Percentiles rank a stretch among this genome's conserved stretches.
Conservation (phyloP, 2,797 vertebrate genomes). For the Paguma larvata region DNA sequence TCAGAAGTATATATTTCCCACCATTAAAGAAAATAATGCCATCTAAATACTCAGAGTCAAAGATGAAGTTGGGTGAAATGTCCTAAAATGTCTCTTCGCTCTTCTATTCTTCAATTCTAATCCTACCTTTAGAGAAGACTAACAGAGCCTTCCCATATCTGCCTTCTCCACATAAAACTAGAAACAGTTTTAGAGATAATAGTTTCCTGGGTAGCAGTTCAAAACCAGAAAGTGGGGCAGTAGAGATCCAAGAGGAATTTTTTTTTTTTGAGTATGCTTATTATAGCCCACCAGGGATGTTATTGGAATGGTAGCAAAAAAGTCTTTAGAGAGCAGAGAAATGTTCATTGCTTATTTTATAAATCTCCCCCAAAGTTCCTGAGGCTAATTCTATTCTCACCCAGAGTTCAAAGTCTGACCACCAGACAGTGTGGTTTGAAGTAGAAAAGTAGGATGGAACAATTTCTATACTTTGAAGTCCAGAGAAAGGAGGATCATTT, state of each 20-base stretch:
- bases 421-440: slow-evolving; percentile 88
- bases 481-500: slow-evolving; percentile 87
- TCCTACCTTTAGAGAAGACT: slow-evolving; percentile 74
- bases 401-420: slow-evolving; percentile 88
- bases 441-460: slow-evolving; percentile 84
- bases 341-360: slow-evolving; percentile 84
- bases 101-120: slow-evolving; percentile 62
- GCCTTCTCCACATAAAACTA: slow-evolving; percentile 75
- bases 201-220: slow-evolving; percentile 69
- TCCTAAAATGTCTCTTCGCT: slow-evolving; percentile 59
- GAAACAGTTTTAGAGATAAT: slow-evolving; percentile 78
- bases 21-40: slow-evolving; percentile 1
- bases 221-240: slow-evolving; percentile 79
- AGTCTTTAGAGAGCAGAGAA: slow-evolving; percentile 78
- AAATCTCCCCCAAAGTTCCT: slow-evolving; percentile 82
- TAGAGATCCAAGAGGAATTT: slow-evolving; percentile 57
- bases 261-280: slow-evolving; percentile 78
- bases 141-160: slow-evolving; percentile 51
- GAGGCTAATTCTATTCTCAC: slow-evolving; percentile 85
- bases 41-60: slow-evolving; percentile 32
- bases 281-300: slow-evolving; percentile 78
- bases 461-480: slow-evolving; percentile 87
- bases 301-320: slow-evolving; percentile 81
- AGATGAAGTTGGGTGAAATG: slow-evolving; percentile 47
- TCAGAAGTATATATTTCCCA: neutral